These are phyloP conservation scores for Protonemura montana DNA, from an alignment of 2,888 invertebrate genomes.

Conservation along the genomic window DNA sequence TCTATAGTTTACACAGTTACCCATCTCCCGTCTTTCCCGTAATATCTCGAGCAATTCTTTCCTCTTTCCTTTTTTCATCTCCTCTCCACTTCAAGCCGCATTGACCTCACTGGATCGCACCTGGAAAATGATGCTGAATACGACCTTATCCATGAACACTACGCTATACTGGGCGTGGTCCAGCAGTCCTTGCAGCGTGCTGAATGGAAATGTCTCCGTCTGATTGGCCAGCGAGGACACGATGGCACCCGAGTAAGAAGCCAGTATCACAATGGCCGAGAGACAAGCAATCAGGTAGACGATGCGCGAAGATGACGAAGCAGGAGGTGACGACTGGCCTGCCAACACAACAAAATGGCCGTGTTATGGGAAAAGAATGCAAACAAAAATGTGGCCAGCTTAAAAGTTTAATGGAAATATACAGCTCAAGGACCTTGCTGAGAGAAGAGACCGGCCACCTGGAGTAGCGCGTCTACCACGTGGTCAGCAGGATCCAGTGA, in stretches of 20 bases:
- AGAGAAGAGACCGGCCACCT: slow-evolving; percentile 39
- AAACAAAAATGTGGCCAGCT: too few relatives aligned
- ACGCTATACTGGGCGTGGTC: neutral
- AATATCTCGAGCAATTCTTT: too few relatives aligned
- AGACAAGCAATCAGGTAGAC: slow-evolving; percentile 14
- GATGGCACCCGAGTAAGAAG: slow-evolving; percentile 13
- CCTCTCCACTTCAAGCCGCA: too few relatives aligned
- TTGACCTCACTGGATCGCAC: too few relatives aligned
- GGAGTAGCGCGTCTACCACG: slow-evolving; percentile 30
- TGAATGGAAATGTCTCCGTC: slow-evolving; percentile 1
- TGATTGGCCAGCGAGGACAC: slow-evolving; percentile 1
- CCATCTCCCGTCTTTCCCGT: too few relatives aligned
- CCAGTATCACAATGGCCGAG: neutral
- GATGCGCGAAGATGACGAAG: neutral
- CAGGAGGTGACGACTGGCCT: neutral
- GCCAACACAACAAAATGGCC: too few relatives aligned
- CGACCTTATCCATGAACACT: neutral
- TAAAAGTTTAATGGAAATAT: too few relatives aligned
- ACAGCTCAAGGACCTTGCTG: slow-evolving; percentile 34
- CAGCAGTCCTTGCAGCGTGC: neutral
- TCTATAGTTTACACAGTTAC: too few relatives aligned
- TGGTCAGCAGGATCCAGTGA: neutral
- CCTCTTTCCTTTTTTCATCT: too few relatives aligned
- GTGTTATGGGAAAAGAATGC: too few relatives aligned
- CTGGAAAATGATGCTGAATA: neutral